Conservation (phyloP, 2,113 vertebrate genomes). For the Felis chaus region DNA sequence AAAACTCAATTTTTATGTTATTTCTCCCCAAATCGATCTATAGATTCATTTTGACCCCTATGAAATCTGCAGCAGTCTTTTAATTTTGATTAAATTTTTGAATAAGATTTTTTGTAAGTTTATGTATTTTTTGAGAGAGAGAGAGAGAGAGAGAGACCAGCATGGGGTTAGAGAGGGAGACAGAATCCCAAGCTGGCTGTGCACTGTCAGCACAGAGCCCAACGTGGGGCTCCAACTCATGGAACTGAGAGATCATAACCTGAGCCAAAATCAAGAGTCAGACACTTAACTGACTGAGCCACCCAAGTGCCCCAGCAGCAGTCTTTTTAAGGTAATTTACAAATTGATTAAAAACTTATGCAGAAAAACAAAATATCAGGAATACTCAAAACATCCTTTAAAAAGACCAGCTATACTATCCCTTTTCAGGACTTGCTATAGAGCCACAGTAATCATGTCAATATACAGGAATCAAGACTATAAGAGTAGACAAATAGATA, state of each 20-base stretch:
- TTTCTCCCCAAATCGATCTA: not conserved
- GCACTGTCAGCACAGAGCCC: too few relatives aligned
- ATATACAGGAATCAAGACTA: not conserved
- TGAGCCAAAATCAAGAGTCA: too few relatives aligned
- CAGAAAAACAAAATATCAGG: not conserved
- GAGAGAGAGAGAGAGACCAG: too few relatives aligned
- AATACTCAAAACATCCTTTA: not conserved
- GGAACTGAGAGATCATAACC: too few relatives aligned
- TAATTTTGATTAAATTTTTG: too few relatives aligned
- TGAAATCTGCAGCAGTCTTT: not conserved
- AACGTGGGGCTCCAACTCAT: too few relatives aligned
- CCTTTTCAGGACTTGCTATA: not conserved
- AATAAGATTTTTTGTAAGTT: too few relatives aligned
- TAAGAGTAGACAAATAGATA: not conserved
- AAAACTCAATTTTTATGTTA: not conserved
- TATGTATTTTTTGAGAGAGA: too few relatives aligned
- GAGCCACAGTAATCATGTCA: not conserved
- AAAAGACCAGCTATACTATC: not conserved
- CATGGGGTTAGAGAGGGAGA: too few relatives aligned
- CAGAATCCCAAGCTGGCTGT: too few relatives aligned
- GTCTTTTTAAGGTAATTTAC: not conserved
- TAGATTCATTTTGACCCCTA: not conserved
- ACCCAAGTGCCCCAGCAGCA: not conserved
- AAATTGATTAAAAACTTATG: not conserved
- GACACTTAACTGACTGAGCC: too few relatives aligned